Evolutionary conservation across 1,140 invertebrate species (phyloP), one percentile per base, ranked within the genome.

Genomic region (Drosophila triauraria): DNA sequence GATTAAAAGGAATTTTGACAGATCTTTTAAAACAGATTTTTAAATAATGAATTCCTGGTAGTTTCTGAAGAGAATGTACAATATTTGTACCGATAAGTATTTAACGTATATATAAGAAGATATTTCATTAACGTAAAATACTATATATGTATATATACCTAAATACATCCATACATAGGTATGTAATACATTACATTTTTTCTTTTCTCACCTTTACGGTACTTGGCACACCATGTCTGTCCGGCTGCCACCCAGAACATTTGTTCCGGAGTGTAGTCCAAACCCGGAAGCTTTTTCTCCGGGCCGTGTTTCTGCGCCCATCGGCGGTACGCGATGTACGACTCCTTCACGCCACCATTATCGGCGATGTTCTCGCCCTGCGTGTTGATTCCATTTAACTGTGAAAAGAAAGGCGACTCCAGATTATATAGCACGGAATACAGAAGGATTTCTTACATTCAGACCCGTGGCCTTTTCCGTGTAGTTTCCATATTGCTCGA

Each of bases 351-450:
- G 1, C 97, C 97, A 20, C 97, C 97, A 91, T 98, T 98, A 91
- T 98, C 97, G 0, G 98, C 97, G 50, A 98, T 97, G 91, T 98
- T 98, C 88, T 98, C 97, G n/a, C 96, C 97, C 93, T 98, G 97
- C 1, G 97, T 97, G 72, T 97, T 97, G 32, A 97, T 96, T 43
- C 97, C 97, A 79, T 98, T 98, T 30, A 98, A 78, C 96, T 97
- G 81, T 17, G 93, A 93, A 91, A 58, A 8, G n/a, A n/a, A 12
- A 25, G 8, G 15, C 4, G 20, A 12, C 4, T 23, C 8, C 23
- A 38, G 32, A 54, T 15, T 7, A 7, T 13, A 38, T 4, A 9
- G 3, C 4, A 5, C 2, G 4, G 2, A 10, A 54, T 23, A 40
- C 23, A 2, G 1, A 42, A 10, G n/a, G 2, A 3, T 10, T 3